Percentiles rank a stretch among this genome's conserved stretches.
These are phyloP conservation scores for Cerceris ruficornis DNA, from an alignment of 2,888 invertebrate genomes.

Conservation along the genomic window DNA sequence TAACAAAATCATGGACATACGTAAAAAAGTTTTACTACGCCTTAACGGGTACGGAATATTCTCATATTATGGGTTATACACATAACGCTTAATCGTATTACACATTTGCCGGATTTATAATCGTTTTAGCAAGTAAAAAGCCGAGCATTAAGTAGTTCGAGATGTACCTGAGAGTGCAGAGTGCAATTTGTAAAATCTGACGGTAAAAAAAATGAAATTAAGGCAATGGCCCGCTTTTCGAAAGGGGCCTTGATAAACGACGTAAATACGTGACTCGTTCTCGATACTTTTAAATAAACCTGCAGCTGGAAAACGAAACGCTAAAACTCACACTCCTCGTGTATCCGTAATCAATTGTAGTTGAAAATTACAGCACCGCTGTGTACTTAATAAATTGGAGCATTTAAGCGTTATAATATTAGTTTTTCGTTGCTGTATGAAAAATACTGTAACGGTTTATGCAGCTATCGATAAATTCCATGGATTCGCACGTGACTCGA, in stretches of 20 bases:
- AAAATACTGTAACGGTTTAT: no score
- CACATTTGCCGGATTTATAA: background rate
- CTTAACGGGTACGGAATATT: no score
- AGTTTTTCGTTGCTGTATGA: no score
- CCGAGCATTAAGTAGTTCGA: background rate
- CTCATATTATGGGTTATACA: background rate
- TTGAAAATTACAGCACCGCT: no score
- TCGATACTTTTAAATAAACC: background rate
- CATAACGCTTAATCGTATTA: background rate
- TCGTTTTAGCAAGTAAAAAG: background rate
- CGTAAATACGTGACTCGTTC: background rate
- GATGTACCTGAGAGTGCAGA: background rate
- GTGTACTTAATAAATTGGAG: no score
- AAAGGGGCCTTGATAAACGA: background rate
- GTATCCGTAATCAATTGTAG: no score
- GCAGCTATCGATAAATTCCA: no score
- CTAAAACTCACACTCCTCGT: background rate
- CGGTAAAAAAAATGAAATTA: background rate
- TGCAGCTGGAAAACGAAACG: background rate
- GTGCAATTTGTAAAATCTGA: background rate
- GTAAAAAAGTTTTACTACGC: no score
- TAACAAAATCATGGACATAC: no score
- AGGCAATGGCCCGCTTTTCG: background rate
- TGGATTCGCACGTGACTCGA: no score
- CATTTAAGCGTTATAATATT: no score